Evolutionary conservation across 2,888 invertebrate species (phyloP), one percentile per base, ranked within the genome.

Genomic region (Alitta virens): DNA sequence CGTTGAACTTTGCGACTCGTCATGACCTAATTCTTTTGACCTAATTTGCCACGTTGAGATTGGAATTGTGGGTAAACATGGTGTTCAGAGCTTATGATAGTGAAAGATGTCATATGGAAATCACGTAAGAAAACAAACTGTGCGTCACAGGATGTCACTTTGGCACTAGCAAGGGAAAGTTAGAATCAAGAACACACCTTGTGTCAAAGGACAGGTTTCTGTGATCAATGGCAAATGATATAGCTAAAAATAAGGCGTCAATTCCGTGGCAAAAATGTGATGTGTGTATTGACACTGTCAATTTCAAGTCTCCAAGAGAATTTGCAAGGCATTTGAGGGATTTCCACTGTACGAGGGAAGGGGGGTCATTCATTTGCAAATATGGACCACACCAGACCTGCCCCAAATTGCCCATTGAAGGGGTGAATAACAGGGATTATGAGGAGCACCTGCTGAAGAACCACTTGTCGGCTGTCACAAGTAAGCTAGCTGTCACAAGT

Each of bases 301-400:
- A 43, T 16, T 80, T 80, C 69, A 78, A 77, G 63, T 78, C 78
- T 2, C 74, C 79, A 2, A 63, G 71, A 59, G 79, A 83, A 55
- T 82, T 82, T 84, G 86, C 63, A 82, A 90, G 91, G 72, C 93
- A 93, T 80, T 83, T 93, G 70, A 86, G 90, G 73, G 89, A 89
- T 61, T 87, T 88, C 63, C 93, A 93, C 78, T 91, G 91, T 78
- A 88, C 90, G 24, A 88, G 87, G 74, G 92, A 93, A 83, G 92
- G 93, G 60, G 91, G 92, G 27, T 91, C 92, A 21, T 90, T 88
- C 78, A 88, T 92, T 16, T 93, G 93, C 78, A 90, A 89, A 74
- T 94, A 93, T 86, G 94, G 92, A 49, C 88, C 88, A 76, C 92
- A 93, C 83, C 89, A 89, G 60, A 90, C 93, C 52, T 94, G 94